These are phyloP conservation scores for Catamblyrhynchus diadema DNA, from an alignment of 2,797 vertebrate genomes.

Conservation along the genomic window DNA sequence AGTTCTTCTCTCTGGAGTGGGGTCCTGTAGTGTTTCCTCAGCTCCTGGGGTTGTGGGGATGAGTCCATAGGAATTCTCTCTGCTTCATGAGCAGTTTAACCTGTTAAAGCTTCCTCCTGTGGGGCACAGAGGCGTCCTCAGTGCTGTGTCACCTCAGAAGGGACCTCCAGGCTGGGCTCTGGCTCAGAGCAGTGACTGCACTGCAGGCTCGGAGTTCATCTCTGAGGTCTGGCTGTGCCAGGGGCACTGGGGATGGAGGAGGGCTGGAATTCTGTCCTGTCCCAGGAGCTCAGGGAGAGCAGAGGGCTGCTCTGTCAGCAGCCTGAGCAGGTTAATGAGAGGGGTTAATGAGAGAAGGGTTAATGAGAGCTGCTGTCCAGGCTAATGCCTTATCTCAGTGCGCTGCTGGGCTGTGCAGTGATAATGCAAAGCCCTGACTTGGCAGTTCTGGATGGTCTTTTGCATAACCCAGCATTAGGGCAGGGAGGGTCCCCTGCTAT, in stretches of 20 bases:
- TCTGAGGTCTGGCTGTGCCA: neutral
- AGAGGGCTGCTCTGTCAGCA: neutral
- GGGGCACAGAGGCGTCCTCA: neutral
- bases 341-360: neutral
- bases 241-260: neutral
- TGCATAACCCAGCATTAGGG: conserved; percentile 34
- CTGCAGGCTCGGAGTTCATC: neutral
- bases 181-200: neutral
- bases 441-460: neutral
- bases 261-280: neutral
- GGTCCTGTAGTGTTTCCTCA: neutral
- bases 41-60: neutral
- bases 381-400: neutral
- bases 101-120: neutral
- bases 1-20: neutral
- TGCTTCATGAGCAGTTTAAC: neutral
- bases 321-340: neutral
- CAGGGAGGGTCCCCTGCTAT: conserved; percentile 11
- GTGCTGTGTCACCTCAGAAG: neutral
- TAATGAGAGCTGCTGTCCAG: neutral
- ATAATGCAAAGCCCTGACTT: conserved; percentile 33
- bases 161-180: neutral
- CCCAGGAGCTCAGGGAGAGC: neutral
- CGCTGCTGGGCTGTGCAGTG: neutral
- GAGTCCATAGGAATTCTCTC: neutral